phyloP scores from a whole-genome alignment of 2,888 invertebrate genomes.

The Diplolepis rosae region DNA sequence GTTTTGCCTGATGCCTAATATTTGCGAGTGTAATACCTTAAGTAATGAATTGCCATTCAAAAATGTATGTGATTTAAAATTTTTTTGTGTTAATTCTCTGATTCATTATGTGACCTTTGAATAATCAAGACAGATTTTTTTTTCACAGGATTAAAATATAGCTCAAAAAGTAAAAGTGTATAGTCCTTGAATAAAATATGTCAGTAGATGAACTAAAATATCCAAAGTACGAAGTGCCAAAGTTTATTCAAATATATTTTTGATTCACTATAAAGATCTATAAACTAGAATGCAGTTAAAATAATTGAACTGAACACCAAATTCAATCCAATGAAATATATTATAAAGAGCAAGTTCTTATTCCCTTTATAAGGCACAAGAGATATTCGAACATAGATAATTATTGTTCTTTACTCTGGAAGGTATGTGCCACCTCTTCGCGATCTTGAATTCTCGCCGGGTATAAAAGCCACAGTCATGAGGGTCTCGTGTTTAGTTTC shows the following conservation, averaged over 20 bases:
- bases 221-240: too few species aligned
- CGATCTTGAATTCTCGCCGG: conserved; percentile 47
- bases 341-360: too few species aligned
- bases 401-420: conserved; percentile 2
- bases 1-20: too few species aligned
- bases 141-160: not conserved
- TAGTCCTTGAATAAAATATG: conserved; percentile 9
- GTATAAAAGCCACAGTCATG: conserved; percentile 67
- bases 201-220: not conserved
- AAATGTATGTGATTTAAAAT: too few species aligned
- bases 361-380: not conserved
- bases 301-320: too few species aligned
- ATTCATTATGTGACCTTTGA: not conserved
- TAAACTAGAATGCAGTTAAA: too few species aligned
- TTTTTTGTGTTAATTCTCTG: too few species aligned
- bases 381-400: not conserved
- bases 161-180: conserved; percentile 11
- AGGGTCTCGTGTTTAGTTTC: conserved; percentile 67
- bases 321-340: too few species aligned
- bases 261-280: too few species aligned
- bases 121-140: not conserved
- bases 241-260: too few species aligned
- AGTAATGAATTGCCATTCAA: too few species aligned
- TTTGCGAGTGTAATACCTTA: too few species aligned
- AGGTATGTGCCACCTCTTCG: conserved; percentile 41